Base-by-base conservation (phyloP, 2,888 invertebrate genomes). In the Cephus spinipes region DNA sequence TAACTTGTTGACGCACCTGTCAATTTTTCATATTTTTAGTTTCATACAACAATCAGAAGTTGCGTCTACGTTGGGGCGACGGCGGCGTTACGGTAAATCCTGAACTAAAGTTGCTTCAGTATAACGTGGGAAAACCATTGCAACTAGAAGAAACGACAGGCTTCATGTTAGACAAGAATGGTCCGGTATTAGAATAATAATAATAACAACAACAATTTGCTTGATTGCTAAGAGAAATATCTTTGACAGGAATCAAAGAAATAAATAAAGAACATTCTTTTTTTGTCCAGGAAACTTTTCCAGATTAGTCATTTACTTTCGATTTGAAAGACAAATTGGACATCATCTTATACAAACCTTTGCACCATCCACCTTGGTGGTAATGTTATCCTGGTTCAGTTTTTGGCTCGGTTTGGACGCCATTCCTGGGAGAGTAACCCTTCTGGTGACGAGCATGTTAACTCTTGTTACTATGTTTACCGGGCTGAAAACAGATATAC, bases 381-480 rank as follows among this genome's bases (percentile, higher is more conserved):
- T 97, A 12, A 95, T 96, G 94, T 90, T 97, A 11, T 96, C 96
- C 4, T 97, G 97, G 97, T 96, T 97, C 89, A 96, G 96, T 87
- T 97, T 97, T 90, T 97, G 97, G 96, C 90, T 97, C 36, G 96
- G 96, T 74, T 91, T 97, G 85, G 97, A 97, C 87, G 97, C 96
- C 0, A 96, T 97, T 76, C 97, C 97, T 3, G 97, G 96, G 0
- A 93, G 97, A 73, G 96, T 97, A 12, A 96, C 96, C 0, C 91
- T 97, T 36, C 92, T 97, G 77, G 96, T 97, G 31, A 97, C 97
- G 12, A 97, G 96, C 89, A 95, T 97, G 94, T 92, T 97, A 85
- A 96, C 97, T 0, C 92, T 97, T 71, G 96, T 97, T 73, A 97
- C 97, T 32, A 96, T 97, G 96, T 97, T 97, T 87, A 96, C 96